These are phyloP conservation scores for Uromys caudimaculatus DNA, from an alignment of 2,797 vertebrate species.

Conservation along the genomic window DNA sequence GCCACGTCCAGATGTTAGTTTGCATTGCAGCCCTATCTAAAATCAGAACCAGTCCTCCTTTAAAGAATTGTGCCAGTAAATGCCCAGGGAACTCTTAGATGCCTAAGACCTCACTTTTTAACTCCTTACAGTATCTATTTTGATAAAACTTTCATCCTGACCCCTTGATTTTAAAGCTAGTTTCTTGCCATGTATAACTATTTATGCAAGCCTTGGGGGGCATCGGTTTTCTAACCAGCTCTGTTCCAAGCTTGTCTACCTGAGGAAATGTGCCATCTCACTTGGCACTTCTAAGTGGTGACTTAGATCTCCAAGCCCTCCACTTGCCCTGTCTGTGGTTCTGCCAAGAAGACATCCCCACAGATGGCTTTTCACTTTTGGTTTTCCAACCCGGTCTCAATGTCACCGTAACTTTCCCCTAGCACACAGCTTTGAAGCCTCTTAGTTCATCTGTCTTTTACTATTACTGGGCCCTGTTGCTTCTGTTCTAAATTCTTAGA, in stretches of 20 bases:
- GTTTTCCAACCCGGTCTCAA: not conserved
- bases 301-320: not conserved
- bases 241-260: constrained; percentile 20
- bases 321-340: not conserved
- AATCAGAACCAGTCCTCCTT: not conserved
- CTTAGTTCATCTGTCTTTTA: constrained; percentile 30
- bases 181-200: constrained; percentile 24
- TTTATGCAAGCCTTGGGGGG: not conserved
- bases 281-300: not conserved
- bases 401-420: not conserved
- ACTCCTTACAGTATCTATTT: not conserved
- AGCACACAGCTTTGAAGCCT: not conserved
- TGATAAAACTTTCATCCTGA: not conserved
- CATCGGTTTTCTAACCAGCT: not conserved
- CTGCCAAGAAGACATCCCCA: not conserved
- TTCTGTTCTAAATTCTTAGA: not conserved
- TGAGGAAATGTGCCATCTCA: not conserved
- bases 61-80: not conserved
- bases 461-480: not conserved
- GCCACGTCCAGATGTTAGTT: not conserved
- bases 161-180: constrained; percentile 28
- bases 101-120: not conserved
- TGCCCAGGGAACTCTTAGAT: not conserved
- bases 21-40: not conserved
- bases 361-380: not conserved